Percentiles rank a stretch among this genome's conserved stretches.
phyloP scores from a whole-genome alignment of 1,140 invertebrate species.

The Oreohelix idahoensis region DNA sequence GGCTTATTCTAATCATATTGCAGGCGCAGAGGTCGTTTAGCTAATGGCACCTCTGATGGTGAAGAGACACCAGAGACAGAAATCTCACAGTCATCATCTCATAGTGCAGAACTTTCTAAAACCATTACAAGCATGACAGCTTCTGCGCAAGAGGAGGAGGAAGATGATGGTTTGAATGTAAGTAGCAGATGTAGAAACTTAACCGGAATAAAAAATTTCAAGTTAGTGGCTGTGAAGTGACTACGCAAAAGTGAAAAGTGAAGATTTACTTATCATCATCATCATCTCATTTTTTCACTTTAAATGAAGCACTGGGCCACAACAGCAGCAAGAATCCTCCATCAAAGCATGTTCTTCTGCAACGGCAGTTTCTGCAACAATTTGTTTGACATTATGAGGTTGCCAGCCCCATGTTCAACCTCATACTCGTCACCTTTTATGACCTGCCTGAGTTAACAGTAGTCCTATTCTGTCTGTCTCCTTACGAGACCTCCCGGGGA shows the following conservation, averaged over 20 bases:
- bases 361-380: too few species aligned
- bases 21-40: slow-evolving; percentile 51
- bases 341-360: too few species aligned
- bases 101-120: slow-evolving; percentile 43
- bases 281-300: too few species aligned
- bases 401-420: too few species aligned
- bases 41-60: slow-evolving; percentile 62
- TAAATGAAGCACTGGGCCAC: too few species aligned
- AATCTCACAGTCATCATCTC: slow-evolving; percentile 39
- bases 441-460: too few species aligned
- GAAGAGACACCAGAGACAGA: slow-evolving; percentile 52
- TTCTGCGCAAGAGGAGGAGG: neutral
- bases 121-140: slow-evolving; percentile 33
- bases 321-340: too few species aligned
- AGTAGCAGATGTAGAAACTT: neutral
- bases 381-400: too few species aligned
- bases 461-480: too few species aligned
- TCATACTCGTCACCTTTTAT: too few species aligned
- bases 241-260: too few species aligned
- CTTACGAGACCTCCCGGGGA: too few species aligned
- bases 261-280: neutral
- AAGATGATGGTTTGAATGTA: slow-evolving; percentile 39
- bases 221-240: neutral
- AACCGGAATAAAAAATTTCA: neutral
- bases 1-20: neutral